Base-by-base conservation (phyloP, 2,888 invertebrate species). In the Dryobota labecula region DNA sequence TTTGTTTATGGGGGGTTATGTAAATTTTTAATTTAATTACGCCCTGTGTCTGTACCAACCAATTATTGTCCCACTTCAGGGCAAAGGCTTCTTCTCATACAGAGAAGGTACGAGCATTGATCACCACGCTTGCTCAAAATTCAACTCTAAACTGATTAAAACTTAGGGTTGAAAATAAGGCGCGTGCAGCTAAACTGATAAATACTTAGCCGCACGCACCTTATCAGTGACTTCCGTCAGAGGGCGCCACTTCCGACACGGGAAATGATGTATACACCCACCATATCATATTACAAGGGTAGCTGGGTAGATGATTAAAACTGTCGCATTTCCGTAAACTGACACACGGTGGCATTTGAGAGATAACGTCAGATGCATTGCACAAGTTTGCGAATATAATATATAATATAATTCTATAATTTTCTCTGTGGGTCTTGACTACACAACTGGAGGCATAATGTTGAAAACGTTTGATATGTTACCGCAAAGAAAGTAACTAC, bases 241-340 rank as follows among this genome's bases (percentile, higher is more conserved):
- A 62, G 68, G 61, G 84, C 83, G 80, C 70, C 71, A 82, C 80
- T 87, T 90, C 90, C 89, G 78, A 58, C 71, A 62, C 81, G 83
- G 84, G 80, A 79, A 79, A 84, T 83, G 67, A 75, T 76, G 68
- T 47, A 24, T 67, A 71, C 68, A 80, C 58, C 76, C 65, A 70
- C 65, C 30, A 7, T 80, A 82, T 81, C 63, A 27, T 38, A 53
- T 72, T 65, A 70, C 67, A 41, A 38, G 76, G 77, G 68, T 79
- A 76, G 65, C 65, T 57, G 67, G 62, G 61, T 74, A 58, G 67
- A 77, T 72, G 33, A 70, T 68, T 18, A 62, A 57, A 73, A 67
- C 70, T 61, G 65, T 38, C 11, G 15, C 24, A 56, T 8, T 72
- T 78, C 78, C 73, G 62, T 7, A 57, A 70, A 54, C 49, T 45